phyloP scores from a whole-genome alignment of 1,140 invertebrate species.

The Ceratina japonica region DNA sequence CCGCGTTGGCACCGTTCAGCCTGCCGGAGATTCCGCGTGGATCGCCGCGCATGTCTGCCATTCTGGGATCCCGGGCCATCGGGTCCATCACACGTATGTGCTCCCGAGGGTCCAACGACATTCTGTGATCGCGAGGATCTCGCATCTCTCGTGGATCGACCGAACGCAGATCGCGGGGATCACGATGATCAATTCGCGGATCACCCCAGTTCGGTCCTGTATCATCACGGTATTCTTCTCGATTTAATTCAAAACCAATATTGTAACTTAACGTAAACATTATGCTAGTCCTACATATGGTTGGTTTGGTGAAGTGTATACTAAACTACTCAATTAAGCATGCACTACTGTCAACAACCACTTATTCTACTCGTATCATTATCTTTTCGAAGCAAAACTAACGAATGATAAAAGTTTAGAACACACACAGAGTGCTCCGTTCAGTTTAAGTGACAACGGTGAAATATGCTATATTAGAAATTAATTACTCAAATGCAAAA shows the following conservation, averaged over 20 bases:
- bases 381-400: no score
- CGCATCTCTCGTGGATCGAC: conserved; percentile 81
- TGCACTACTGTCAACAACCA: no score
- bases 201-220: conserved; percentile 80
- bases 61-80: conserved; percentile 80
- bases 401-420: no score
- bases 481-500: no score
- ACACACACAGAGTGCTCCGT: no score
- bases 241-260: neutral
- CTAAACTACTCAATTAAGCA: no score
- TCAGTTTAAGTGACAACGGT: no score
- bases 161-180: conserved; percentile 80
- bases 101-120: conserved; percentile 83
- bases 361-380: no score
- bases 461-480: no score
- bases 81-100: conserved; percentile 82
- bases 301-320: no score
- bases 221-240: neutral
- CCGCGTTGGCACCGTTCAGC: conserved; percentile 83
- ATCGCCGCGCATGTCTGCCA: conserved; percentile 84
- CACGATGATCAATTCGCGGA: conserved; percentile 80
- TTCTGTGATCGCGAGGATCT: conserved; percentile 81
- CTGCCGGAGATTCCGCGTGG: conserved; percentile 87
- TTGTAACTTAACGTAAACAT: neutral
- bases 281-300: no score